Conservation (phyloP, 2,113 vertebrate genomes). For the Chrysochloris asiatica region DNA sequence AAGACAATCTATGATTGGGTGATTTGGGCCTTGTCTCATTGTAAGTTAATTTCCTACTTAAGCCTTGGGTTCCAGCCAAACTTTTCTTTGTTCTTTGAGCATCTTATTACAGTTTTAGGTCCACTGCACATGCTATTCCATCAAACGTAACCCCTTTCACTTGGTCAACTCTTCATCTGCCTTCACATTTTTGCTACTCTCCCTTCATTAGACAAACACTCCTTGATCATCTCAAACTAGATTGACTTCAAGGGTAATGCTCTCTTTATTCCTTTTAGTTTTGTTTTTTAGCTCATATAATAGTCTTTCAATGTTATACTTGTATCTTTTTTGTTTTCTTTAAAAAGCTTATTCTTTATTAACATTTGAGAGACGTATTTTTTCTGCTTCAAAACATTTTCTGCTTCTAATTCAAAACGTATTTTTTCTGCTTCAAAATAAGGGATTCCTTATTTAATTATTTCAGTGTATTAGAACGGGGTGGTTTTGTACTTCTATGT, state of each 20-base stretch:
- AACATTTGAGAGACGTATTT: no score
- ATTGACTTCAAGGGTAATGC: not conserved
- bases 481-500: no score
- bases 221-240: not conserved
- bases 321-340: no score
- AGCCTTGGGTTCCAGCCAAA: not conserved
- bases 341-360: no score
- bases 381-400: no score
- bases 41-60: not conserved
- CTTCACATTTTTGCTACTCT: not conserved
- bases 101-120: not conserved
- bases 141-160: not conserved
- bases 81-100: not conserved
- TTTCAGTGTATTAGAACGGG: no score
- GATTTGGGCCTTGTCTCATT: not conserved
- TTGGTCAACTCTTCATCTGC: not conserved
- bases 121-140: not conserved
- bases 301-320: not conserved
- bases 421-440: no score
- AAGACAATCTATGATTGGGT: not conserved
- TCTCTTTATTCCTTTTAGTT: not conserved
- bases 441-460: no score
- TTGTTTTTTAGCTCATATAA: not conserved
- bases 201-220: not conserved
- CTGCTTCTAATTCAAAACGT: no score